A percentile compares a stretch with the other conserved stretches of the same genome.
Evolutionary conservation across 1,140 invertebrate genomes (phyloP).

Genomic region (Procambarus virginalis): DNA sequence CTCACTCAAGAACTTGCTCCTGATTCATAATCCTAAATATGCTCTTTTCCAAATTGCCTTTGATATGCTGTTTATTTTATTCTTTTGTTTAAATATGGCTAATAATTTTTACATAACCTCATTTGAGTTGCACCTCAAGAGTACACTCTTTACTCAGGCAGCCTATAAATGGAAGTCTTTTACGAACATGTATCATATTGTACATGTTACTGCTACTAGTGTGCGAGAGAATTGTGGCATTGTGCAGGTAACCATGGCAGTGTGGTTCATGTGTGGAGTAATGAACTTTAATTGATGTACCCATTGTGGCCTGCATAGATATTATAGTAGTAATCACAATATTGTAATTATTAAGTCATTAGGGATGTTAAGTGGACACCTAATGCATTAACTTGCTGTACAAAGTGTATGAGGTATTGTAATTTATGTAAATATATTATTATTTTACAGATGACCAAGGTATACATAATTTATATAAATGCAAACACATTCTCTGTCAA

Average conservation of each 20-base stretch:
- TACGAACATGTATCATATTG: background rate
- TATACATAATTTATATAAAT: background rate
- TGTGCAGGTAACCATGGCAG: background rate
- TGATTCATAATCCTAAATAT: constrained; percentile 27
- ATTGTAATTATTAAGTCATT: background rate
- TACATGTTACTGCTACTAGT: background rate
- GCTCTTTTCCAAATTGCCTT: constrained; percentile 46
- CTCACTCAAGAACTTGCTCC: constrained; percentile 7
- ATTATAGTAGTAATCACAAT: background rate
- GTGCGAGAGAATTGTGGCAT: background rate
- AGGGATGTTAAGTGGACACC: background rate
- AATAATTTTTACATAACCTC: background rate
- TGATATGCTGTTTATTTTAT: background rate
- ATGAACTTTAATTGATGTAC: background rate
- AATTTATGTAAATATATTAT: constrained; percentile 1
- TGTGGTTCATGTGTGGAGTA: background rate
- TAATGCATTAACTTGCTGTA: background rate
- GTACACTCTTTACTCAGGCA: constrained; percentile 39
- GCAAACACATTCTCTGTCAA: background rate
- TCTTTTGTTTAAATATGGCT: background rate
- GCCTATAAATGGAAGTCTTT: constrained; percentile 14
- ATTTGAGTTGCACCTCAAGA: constrained; percentile 20
- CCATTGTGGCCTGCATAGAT: background rate
- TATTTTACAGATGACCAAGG: background rate
- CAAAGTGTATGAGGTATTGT: background rate